phyloP scores from a whole-genome alignment of 2,797 vertebrate genomes.

The Ceryle rudis region DNA sequence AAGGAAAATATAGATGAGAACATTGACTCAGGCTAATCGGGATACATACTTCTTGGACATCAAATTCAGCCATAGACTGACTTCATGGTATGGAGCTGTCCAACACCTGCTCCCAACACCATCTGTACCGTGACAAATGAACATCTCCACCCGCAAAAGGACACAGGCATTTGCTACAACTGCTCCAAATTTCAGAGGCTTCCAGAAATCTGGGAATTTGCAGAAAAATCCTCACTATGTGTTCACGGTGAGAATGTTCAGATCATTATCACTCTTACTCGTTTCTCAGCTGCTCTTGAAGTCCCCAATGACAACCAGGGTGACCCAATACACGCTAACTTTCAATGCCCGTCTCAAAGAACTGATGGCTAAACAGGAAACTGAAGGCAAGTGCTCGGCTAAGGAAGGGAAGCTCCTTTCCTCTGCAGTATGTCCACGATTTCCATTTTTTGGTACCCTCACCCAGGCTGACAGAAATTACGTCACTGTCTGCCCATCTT shows the following conservation, averaged over 20 bases:
- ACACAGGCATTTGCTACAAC: neutral
- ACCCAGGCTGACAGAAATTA: neutral
- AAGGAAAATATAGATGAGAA: neutral
- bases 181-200: neutral
- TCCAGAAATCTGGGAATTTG: neutral
- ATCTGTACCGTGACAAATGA: rapidly evolving
- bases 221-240: neutral
- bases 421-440: neutral
- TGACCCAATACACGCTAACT: neutral
- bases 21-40: neutral
- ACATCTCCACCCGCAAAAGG: neutral
- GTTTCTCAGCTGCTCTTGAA: neutral
- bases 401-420: neutral
- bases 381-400: neutral
- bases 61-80: neutral
- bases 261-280: neutral
- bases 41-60: neutral
- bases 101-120: neutral
- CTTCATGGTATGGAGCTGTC: neutral
- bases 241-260: neutral
- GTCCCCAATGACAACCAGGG: neutral
- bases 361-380: neutral
- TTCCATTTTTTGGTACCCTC: neutral
- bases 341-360: neutral
- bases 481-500: no score